Conservation (phyloP, 2,113 vertebrate species). For the Austrofundulus limnaeus region DNA sequence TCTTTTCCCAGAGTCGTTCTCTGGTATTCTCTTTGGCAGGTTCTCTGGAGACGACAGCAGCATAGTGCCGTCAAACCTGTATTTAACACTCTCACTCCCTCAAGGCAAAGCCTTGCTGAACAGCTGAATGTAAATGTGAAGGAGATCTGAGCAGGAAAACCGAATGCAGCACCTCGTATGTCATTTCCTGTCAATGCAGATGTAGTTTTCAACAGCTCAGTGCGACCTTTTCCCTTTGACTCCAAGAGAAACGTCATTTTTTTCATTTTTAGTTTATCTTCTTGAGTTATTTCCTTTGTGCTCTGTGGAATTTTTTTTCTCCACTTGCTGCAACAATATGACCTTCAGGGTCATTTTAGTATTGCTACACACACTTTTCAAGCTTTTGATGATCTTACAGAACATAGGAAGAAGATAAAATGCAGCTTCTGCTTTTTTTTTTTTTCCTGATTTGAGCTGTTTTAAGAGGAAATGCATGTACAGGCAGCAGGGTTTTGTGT, state of each 20-base stretch:
- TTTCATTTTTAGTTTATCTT: not conserved
- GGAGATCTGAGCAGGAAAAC: constrained; percentile 14
- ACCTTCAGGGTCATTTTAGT: constrained; percentile 31
- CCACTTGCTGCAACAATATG: constrained; percentile 1
- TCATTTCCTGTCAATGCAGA: constrained; percentile 29
- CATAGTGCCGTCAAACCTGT: constrained; percentile 23
- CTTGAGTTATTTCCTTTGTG: constrained; percentile 21
- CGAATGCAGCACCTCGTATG: constrained; percentile 8
- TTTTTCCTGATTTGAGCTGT: constrained; percentile 34
- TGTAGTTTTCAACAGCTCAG: constrained; percentile 5
- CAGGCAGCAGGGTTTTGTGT: constrained; percentile 33
- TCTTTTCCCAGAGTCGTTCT: not conserved
- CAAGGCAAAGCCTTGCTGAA: constrained; percentile 4
- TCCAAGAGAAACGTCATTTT: not conserved
- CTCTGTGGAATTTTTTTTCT: constrained; percentile 14
- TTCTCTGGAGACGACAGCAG: not conserved
- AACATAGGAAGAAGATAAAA: constrained; percentile 34
- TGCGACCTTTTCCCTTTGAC: constrained; percentile 1
- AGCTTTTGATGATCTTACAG: constrained; percentile 56
- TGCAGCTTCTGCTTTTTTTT: constrained; percentile 56
- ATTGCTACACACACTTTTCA: constrained; percentile 21
- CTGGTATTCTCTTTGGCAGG: constrained; percentile 12
- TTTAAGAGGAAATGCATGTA: constrained; percentile 56
- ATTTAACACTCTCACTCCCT: constrained; percentile 24
- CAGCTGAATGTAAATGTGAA: constrained; percentile 14